These are phyloP conservation scores for Bombus haemorrhoidalis DNA, from an alignment of 1,140 invertebrate genomes.

Conservation along the genomic window DNA sequence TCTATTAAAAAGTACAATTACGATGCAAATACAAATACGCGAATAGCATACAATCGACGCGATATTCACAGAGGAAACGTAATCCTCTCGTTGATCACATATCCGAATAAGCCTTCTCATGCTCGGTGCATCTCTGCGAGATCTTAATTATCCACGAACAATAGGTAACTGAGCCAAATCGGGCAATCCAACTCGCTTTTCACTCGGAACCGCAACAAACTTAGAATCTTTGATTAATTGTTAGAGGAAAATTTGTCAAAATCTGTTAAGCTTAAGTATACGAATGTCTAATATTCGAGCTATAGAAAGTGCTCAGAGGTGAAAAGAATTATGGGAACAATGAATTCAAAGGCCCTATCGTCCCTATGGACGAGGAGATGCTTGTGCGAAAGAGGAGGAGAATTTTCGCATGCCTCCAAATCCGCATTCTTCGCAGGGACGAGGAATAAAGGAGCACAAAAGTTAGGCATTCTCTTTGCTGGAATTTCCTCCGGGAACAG, in stretches of 20 bases:
- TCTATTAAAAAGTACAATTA: no score
- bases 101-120: neutral
- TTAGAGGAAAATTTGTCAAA: no score
- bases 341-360: neutral
- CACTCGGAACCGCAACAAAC: no score
- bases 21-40: no score
- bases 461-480: conserved; percentile 47
- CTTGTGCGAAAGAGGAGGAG: neutral
- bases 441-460: conserved; percentile 21
- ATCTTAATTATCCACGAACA: neutral
- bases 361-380: neutral
- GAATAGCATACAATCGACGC: no score
- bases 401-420: neutral
- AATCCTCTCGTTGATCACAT: conserved; percentile 18
- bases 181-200: no score
- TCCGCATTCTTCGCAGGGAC: neutral
- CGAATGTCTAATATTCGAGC: no score
- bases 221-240: no score
- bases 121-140: neutral
- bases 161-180: no score
- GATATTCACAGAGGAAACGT: neutral
- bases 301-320: no score
- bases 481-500: conserved; percentile 34
- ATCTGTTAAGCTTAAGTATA: no score
- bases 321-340: neutral